Evolutionary conservation across 2,888 invertebrate genomes (phyloP).

Genomic region (Bembecia ichneumoniformis): DNA sequence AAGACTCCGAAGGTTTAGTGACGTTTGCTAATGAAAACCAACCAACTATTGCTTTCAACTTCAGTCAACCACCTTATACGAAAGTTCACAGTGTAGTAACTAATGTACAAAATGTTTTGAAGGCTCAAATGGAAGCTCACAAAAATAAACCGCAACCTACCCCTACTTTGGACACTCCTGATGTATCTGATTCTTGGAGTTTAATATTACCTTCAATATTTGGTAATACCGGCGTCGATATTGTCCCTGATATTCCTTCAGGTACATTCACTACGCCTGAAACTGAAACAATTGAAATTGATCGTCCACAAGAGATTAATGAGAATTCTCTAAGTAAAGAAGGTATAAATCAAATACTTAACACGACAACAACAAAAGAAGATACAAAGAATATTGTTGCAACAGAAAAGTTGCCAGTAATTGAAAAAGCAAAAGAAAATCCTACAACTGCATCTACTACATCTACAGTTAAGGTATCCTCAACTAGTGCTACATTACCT

Average conservation of each 20-base stretch:
- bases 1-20: constrained; percentile 75
- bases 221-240: constrained; percentile 77
- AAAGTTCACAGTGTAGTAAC: constrained; percentile 85
- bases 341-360: constrained; percentile 29
- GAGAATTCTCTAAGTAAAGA: constrained; percentile 44
- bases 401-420: constrained; percentile 17
- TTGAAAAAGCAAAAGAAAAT: constrained; percentile 9
- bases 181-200: constrained; percentile 84
- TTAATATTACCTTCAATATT: constrained; percentile 86
- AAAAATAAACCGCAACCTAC: constrained; percentile 57
- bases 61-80: constrained; percentile 73
- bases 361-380: constrained; percentile 23
- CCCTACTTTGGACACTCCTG: constrained; percentile 77
- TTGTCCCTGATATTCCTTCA: constrained; percentile 67
- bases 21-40: constrained; percentile 63
- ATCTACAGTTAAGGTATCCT: constrained; percentile 17
- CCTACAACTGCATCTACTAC: constrained; percentile 12
- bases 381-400: constrained; percentile 13
- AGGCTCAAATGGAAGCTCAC: constrained; percentile 81
- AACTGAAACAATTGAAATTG: constrained; percentile 50
- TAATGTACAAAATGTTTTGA: constrained; percentile 86
- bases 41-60: constrained; percentile 58
- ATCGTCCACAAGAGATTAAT: constrained; percentile 26
- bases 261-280: constrained; percentile 50
- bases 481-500: constrained; percentile 15